Evolutionary conservation across 2,888 invertebrate species (phyloP), one percentile per base, ranked within the genome.

Genomic region (Congeria kusceri): DNA sequence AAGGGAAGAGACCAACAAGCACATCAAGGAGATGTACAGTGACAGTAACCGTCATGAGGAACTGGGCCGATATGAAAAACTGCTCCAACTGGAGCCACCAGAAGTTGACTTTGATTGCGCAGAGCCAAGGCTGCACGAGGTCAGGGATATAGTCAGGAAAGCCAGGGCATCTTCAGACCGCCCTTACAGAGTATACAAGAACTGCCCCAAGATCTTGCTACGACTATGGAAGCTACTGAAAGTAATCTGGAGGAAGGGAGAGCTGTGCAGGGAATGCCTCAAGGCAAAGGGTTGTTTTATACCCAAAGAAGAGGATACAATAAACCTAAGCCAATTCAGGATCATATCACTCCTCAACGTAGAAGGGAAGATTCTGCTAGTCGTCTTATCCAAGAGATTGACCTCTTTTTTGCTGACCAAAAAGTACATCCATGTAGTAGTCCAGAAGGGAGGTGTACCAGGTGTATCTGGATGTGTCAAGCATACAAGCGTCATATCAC

Each of bases 301-400:
- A 15, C 44, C 66, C 20, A 67, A 67, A 67, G 39, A 39, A 62
- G 62, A 62, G 62, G 62, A 62, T 59, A 25, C 74, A 2, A 56
- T 44, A 64, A 68, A 44, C 1, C 67, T 71, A 18, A 56, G 56
- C 5, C 77, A 80, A 49, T 77, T 80, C 62, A 77, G 69, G 46
- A 83, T 76, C 27, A 77, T 81, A 29, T 81, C 74, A 4, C 56
- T 74, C 2, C 66, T 80, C 1, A 84, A 78, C 61, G 64, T 78
- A 2, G 58, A 78, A 28, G 69, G 78, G 57, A 79, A 77, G 58
- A 77, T 82, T 25, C 74, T 64, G 27, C 58, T 79, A 9, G 29
- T 74, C 25, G 61, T 68, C 47, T 5, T 29, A n/a, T 20, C 64
- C 9, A 11, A 2, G 18, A 27, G 64, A 49, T 13, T 64, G 53